Conservation (phyloP, 2,888 invertebrate genomes). For the Cataglyphis cursor region DNA sequence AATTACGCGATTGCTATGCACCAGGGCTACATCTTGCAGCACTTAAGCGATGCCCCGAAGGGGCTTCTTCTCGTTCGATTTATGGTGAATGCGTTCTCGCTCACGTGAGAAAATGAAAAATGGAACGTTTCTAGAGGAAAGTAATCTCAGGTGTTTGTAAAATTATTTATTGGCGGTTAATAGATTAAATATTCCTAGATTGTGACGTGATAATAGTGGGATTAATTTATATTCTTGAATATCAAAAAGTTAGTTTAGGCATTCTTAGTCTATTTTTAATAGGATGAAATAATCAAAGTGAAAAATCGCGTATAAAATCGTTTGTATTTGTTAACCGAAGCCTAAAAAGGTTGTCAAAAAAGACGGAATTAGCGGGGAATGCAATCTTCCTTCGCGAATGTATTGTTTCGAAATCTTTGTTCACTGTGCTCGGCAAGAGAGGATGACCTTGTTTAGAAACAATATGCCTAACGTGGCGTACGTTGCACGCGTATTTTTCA, state of each 20-base stretch:
- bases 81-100: neutral
- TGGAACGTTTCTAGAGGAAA: neutral
- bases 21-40: neutral
- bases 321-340: slow-evolving; percentile 36
- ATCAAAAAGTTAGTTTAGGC: neutral
- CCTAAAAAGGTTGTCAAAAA: slow-evolving; percentile 43
- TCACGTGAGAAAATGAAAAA: neutral
- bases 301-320: slow-evolving; percentile 13
- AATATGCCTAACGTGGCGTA: slow-evolving; percentile 52
- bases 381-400: slow-evolving; percentile 51
- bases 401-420: slow-evolving; percentile 60
- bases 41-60: neutral
- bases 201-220: neutral
- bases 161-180: neutral
- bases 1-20: slow-evolving; percentile 27
- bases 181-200: neutral
- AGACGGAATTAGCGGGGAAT: slow-evolving; percentile 44
- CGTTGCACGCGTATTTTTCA: slow-evolving; percentile 32
- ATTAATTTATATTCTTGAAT: neutral
- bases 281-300: slow-evolving; percentile 36
- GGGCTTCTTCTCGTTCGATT: slow-evolving; percentile 16
- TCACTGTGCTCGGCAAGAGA: slow-evolving; percentile 9
- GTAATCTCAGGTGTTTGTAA: neutral
- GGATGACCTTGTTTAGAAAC: slow-evolving; percentile 58
- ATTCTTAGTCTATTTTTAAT: neutral